Base-by-base conservation (phyloP, 2,797 vertebrate genomes). In the Gymnopithys bicolor region DNA sequence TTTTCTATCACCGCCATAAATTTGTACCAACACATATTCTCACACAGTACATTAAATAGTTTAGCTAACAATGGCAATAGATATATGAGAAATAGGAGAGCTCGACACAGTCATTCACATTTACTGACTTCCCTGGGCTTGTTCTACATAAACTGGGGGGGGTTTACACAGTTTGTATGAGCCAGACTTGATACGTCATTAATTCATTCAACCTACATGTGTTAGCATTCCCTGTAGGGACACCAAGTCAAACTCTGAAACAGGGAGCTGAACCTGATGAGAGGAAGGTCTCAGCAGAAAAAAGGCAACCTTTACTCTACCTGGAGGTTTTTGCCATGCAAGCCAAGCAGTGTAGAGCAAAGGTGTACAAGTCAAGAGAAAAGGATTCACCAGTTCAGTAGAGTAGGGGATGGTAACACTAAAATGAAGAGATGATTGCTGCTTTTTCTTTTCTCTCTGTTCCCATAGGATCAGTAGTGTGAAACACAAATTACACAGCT, bases 311-410 rank as follows among this genome's bases (percentile, higher is more conserved):
- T 63, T 77, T 33, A 24, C 13, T 62, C 37, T 55, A 18, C 25
- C 5, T 45, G 13, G 21, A 59, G 13, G 4, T 30, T 84, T 84
- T 75, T 80, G 5, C 9, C 51, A 16, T 11, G 7, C 7, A 23
- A 30, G 10, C 9, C 17, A 52, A 32, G 8, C 21, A 43, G 45
- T 59, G 13, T 12, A 77, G 7, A 56, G 3, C 1, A 4, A 48
- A 69, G 63, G 2, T 0, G 0, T n/a, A 15, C 2, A 43, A 52
- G 8, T 68, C 2, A 43, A 52, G 7, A 75, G 19, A 21, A 62
- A 10, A 56, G 41, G 5, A 48, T 28, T 71, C 27, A 33, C 8
- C 7, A n/a, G 1, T 0, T 25, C 9, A 30, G 5, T 28, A 32
- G 10, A 49, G 35, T 21, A 64, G 4, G 0, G 9, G 12, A 67